Evolutionary conservation across 2,888 invertebrate genomes (phyloP).

Genomic region (Drosophila putrida): DNA sequence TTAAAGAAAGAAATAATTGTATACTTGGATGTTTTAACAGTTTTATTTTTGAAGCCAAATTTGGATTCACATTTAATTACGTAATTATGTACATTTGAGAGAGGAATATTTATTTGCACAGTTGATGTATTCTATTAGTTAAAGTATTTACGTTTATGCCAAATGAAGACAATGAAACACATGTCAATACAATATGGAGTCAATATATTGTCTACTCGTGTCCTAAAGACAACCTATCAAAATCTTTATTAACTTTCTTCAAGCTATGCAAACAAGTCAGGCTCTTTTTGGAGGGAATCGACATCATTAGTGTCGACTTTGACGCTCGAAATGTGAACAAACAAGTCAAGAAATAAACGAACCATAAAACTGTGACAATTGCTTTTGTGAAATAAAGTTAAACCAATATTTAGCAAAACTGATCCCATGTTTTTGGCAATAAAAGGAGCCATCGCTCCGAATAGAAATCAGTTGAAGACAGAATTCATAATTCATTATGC

Average conservation of each 20-base stretch:
- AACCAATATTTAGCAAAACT: conserved; percentile 51
- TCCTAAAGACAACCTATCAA: conserved; percentile 48
- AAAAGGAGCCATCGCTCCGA: conserved; percentile 44
- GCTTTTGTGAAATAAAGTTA: conserved; percentile 40
- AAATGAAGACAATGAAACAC: conserved; percentile 50
- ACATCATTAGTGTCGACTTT: conserved; percentile 7
- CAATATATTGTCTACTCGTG: conserved; percentile 17
- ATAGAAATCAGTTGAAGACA: conserved; percentile 53
- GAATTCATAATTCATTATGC: conserved; percentile 53
- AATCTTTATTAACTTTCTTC: conserved; percentile 49
- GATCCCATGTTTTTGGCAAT: conserved; percentile 39
- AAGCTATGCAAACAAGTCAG: conserved; percentile 63
- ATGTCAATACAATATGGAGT: conserved; percentile 26
- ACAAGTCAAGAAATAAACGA: conserved; percentile 21
- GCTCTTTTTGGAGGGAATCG: background rate
- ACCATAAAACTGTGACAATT: conserved; percentile 31
- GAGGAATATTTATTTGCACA: conserved; percentile 40
- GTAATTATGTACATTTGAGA: background rate
- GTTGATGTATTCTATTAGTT: conserved; percentile 11
- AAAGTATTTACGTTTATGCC: background rate
- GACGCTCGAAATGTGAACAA: conserved; percentile 28
- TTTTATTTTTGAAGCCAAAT: conserved; percentile 1
- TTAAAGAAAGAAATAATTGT: background rate
- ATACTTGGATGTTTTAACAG: background rate
- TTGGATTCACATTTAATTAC: conserved; percentile 4